Evolutionary conservation across 1,140 invertebrate genomes (phyloP).

Genomic region (Diabrotica undecimpunctata): DNA sequence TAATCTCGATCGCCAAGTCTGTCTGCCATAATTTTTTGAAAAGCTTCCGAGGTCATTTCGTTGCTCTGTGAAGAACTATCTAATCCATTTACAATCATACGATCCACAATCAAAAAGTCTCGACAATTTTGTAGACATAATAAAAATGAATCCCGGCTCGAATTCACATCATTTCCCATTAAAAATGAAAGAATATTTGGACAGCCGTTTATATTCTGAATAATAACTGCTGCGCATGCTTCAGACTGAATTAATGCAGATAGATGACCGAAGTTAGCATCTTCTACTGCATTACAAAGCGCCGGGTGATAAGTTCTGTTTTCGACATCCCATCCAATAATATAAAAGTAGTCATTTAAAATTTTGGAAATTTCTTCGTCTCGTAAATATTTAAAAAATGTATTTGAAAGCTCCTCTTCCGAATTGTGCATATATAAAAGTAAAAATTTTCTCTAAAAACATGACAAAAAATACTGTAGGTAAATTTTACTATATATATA

Average conservation of each 20-base stretch:
- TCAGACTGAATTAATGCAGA: background rate
- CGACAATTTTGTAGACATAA: background rate
- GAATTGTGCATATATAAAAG: background rate
- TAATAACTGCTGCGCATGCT: background rate
- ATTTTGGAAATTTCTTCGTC: background rate
- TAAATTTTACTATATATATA: too few relatives aligned
- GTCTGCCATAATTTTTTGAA: constrained; percentile 38
- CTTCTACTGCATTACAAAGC: background rate
- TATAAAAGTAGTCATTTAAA: background rate
- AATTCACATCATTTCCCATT: background rate
- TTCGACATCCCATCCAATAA: background rate
- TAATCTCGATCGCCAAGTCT: constrained; percentile 40
- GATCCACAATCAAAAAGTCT: background rate
- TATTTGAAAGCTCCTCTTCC: background rate
- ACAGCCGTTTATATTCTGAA: background rate
- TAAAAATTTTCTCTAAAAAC: background rate
- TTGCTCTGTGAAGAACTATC: constrained; percentile 17
- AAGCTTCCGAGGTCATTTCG: constrained; percentile 28
- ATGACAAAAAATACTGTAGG: too few relatives aligned
- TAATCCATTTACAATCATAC: constrained; percentile 21
- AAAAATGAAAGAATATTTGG: background rate
- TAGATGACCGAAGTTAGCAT: background rate
- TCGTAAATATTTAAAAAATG: background rate
- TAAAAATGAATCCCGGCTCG: background rate
- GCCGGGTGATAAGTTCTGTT: background rate